Evolutionary conservation across 2,888 invertebrate genomes (phyloP), one percentile per base, ranked within the genome.

Genomic region (Athalia circularis): DNA sequence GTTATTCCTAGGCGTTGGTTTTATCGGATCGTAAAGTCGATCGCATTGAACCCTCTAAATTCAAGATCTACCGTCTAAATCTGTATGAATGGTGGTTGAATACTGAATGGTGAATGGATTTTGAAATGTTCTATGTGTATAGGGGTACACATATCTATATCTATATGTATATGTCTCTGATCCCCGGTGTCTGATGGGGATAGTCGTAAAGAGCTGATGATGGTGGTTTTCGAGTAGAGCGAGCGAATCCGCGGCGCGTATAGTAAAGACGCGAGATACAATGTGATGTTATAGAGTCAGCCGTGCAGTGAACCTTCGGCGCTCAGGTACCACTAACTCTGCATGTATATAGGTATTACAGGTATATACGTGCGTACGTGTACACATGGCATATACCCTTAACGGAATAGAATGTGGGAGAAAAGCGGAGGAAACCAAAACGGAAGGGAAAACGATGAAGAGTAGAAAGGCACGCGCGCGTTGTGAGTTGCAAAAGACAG

Each of bases 101-200:
- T 29, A 29, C 29, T 29, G 29, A 29, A 29, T 29, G 29, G 29
- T 29, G 29, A 29, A 29, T 29, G 29, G 29, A 29, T 29, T 29
- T 29, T 29, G 29, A 2, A 29, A 29, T 29, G 29, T 29, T 29
- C 29, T 29, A 29, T 29, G 29, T 29, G 29, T 29, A 29, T 29
- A 29, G 29, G 29, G 54, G 54, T 54, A 54, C n/a, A 54, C 61
- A 61, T 6, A 13, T 29, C 54, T 11, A 11, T 11, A n/a, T 61
- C 6, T 4, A 2, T 3, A 68, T 54, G 54, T 68, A 43, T 11
- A 54, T 54, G 54, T 47, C 50, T 68, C 68, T 29, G 29, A 29
- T 29, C 67, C 68, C 52, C 4, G 52, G 52, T 54, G 68, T 68
- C 68, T 52, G 68, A 52, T 13, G 54, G 45, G 54, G 52, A 68